Conservation (phyloP, 2,797 vertebrate genomes). For the Cossypha dichroa region DNA sequence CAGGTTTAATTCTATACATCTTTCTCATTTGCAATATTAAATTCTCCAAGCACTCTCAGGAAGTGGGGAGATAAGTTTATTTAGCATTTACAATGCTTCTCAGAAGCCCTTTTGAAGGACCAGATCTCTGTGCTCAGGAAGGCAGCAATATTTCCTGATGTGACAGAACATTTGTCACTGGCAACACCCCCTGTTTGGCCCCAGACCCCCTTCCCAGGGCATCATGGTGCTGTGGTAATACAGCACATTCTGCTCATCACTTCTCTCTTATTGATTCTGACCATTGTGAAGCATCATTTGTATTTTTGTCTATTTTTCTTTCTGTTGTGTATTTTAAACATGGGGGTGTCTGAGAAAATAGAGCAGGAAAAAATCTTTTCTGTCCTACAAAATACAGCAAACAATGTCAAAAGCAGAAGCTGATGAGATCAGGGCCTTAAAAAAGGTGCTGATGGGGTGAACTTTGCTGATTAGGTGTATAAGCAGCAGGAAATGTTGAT, state of each 20-base stretch:
- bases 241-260: background rate
- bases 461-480: slow-evolving; percentile 56
- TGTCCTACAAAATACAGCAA: background rate
- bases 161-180: background rate
- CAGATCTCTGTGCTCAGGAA: background rate
- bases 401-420: background rate
- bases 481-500: slow-evolving; percentile 34
- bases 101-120: background rate
- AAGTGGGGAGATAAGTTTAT: slow-evolving; percentile 1
- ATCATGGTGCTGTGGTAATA: background rate
- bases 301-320: background rate
- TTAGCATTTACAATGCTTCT: background rate
- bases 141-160: background rate
- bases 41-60: background rate
- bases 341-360: background rate
- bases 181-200: background rate
- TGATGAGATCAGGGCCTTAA: slow-evolving; percentile 24
- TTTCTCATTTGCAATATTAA: slow-evolving; percentile 42
- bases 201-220: background rate
- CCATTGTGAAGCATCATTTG: background rate
- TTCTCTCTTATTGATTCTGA: background rate
- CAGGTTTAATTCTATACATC: slow-evolving; percentile 40
- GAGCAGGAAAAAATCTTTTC: background rate
- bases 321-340: background rate
- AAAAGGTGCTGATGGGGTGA: slow-evolving; percentile 63